Evolutionary conservation across 1,140 invertebrate genomes (phyloP).

Genomic region (Apis mellifera): DNA sequence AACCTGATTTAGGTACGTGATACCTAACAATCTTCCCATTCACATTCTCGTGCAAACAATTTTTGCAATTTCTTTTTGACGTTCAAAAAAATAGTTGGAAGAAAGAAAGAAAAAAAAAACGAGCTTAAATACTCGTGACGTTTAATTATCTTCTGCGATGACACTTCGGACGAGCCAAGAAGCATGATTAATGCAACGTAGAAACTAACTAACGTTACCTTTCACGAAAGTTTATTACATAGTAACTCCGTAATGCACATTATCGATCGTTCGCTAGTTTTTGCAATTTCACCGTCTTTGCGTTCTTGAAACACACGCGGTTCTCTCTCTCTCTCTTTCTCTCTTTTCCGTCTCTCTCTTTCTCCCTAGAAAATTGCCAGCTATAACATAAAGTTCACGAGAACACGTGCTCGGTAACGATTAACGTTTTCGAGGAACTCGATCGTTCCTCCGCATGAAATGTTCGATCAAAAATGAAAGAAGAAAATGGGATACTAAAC

Average conservation of each 20-base stretch:
- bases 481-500: background rate
- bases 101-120: no score
- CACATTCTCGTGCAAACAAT: background rate
- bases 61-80: background rate
- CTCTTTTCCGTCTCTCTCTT: background rate
- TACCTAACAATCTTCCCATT: background rate
- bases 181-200: background rate
- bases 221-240: conserved; percentile 1
- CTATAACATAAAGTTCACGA: background rate
- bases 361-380: background rate
- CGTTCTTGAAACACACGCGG: background rate
- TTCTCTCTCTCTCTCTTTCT: background rate
- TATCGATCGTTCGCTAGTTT: conserved; percentile 30
- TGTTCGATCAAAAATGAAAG: conserved; percentile 8
- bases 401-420: background rate
- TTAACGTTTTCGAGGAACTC: conserved; percentile 38
- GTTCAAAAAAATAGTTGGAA: no score
- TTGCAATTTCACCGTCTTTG: background rate
- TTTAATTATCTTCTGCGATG: background rate
- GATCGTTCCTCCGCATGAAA: background rate
- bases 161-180: background rate
- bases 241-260: background rate
- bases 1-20: conserved; percentile 70
- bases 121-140: background rate
- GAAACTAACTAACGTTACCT: conserved; percentile 17